phyloP scores from a whole-genome alignment of 2,113 vertebrate genomes.

The Onychostruthus taczanowskii region DNA sequence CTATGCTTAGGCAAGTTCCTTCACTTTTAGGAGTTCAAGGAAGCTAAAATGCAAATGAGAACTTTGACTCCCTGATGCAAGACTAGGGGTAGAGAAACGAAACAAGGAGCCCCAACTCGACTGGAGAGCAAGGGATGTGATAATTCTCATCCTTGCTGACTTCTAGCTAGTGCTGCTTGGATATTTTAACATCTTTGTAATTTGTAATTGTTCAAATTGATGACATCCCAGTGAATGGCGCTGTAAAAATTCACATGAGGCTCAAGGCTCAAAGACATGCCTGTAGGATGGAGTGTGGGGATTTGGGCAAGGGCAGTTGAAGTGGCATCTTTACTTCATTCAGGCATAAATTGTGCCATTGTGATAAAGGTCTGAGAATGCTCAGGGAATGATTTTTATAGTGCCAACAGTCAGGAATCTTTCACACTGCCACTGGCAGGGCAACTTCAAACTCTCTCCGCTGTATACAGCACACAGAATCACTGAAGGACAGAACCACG shows the following conservation, averaged over 20 bases:
- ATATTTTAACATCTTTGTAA: background rate
- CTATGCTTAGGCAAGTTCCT: background rate
- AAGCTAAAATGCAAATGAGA: conserved; percentile 1
- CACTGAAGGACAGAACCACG: background rate
- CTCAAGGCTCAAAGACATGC: background rate
- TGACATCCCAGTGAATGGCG: background rate
- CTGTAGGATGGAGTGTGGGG: background rate
- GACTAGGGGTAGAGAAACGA: background rate
- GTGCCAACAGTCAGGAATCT: background rate
- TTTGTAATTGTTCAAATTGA: conserved; percentile 21
- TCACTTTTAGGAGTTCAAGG: background rate
- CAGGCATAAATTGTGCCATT: background rate
- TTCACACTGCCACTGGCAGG: background rate
- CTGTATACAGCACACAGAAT: background rate
- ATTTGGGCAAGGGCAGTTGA: background rate
- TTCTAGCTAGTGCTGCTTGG: background rate
- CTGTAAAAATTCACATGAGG: background rate
- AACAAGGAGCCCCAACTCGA: background rate
- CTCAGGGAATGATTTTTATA: background rate
- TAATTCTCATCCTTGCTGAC: background rate
- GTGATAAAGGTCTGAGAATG: background rate
- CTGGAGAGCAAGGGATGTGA: background rate
- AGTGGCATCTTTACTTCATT: background rate
- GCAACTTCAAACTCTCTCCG: background rate
- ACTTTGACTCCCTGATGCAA: background rate